These are phyloP conservation scores for Aquatica leii DNA, from an alignment of 2,888 invertebrate genomes.

Conservation along the genomic window DNA sequence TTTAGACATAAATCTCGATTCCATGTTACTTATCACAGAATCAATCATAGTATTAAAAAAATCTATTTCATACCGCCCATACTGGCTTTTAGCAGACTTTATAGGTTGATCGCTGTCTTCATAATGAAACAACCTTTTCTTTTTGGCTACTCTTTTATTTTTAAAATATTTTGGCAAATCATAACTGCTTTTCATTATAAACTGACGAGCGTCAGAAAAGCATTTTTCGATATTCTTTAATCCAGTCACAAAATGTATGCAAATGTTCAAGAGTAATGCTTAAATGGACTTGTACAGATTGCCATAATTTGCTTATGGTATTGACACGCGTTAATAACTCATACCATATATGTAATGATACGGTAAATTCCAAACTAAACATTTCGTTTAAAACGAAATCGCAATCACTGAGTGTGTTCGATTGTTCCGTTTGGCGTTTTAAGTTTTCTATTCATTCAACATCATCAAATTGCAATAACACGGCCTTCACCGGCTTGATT, in stretches of 20 bases:
- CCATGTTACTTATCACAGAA: background rate
- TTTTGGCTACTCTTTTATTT: constrained; percentile 3
- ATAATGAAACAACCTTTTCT: background rate
- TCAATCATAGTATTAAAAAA: background rate
- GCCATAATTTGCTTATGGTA: background rate
- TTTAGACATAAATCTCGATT: constrained; percentile 2
- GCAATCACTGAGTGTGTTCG: background rate
- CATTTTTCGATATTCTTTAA: background rate
- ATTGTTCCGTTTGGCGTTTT: background rate
- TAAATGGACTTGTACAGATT: background rate
- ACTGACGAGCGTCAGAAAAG: background rate
- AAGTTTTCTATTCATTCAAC: background rate
- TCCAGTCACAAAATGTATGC: background rate
- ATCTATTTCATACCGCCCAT: background rate
- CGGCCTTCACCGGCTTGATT: too few relatives aligned
- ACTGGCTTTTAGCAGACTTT: background rate
- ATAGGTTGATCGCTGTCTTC: background rate
- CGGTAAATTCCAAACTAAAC: background rate
- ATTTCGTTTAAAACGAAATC: background rate
- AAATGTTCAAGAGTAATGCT: background rate
- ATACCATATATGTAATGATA: background rate
- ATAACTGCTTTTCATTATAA: background rate
- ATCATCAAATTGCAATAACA: background rate
- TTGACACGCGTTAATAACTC: background rate
- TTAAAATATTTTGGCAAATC: background rate